Evolutionary conservation across 2,888 invertebrate genomes (phyloP).

Genomic region (Xanthorhoe designata): DNA sequence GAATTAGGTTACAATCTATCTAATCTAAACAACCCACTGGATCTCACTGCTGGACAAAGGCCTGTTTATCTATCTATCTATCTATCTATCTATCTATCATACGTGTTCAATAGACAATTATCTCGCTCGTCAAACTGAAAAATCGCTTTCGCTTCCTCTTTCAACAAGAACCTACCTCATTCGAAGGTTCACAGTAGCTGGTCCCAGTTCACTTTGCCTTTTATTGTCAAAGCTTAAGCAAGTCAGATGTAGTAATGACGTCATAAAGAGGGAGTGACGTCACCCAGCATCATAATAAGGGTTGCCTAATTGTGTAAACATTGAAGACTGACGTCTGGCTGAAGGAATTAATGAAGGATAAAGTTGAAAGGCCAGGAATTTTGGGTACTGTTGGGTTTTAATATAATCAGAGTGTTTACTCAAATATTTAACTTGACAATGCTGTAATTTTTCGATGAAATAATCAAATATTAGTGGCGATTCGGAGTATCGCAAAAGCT

Average conservation of each 20-base stretch:
- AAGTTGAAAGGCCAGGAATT: slow-evolving; percentile 23
- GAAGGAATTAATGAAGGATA: slow-evolving; percentile 26
- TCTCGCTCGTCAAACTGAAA: too few relatives aligned
- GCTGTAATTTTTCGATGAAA: too few relatives aligned
- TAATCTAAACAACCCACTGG: too few relatives aligned
- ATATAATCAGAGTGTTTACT: slow-evolving; percentile 18
- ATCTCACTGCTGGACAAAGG: too few relatives aligned
- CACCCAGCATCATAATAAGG: slow-evolving; percentile 58
- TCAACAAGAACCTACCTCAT: slow-evolving; percentile 24
- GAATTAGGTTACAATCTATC: too few relatives aligned
- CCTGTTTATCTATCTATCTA: too few relatives aligned
- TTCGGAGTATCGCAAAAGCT: too few relatives aligned
- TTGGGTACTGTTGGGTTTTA: slow-evolving; percentile 21
- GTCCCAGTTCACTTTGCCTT: slow-evolving; percentile 61
- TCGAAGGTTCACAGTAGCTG: slow-evolving; percentile 39
- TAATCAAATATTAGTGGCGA: too few relatives aligned
- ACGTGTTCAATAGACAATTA: too few relatives aligned
- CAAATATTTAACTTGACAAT: neutral
- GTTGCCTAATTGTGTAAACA: slow-evolving; percentile 62
- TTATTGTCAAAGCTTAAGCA: slow-evolving; percentile 60
- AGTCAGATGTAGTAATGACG: slow-evolving; percentile 61
- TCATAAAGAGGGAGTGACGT: slow-evolving; percentile 61
- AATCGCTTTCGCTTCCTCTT: slow-evolving; percentile 46
- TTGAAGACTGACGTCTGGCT: slow-evolving; percentile 42
- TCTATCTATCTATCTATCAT: too few relatives aligned